Conservation (phyloP, 2,797 vertebrate genomes). For the Buceros bicornis region DNA sequence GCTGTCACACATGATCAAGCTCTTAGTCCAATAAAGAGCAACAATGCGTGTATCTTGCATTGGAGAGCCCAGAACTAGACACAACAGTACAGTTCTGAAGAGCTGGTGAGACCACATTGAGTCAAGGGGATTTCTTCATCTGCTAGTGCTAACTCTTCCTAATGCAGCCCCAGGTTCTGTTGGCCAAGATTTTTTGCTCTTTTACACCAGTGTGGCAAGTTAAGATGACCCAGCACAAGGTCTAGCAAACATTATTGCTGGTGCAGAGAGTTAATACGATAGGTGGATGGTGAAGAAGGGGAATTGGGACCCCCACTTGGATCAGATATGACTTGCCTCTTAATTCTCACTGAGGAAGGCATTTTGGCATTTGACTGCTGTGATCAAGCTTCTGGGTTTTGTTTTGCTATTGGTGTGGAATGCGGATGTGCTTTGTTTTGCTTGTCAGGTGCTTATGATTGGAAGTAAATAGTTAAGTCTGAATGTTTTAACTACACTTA, state of each 20-base stretch:
- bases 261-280: neutral
- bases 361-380: neutral
- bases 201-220: too few species aligned
- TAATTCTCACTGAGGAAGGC: neutral
- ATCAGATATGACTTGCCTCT: neutral
- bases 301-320: neutral
- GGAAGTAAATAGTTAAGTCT: neutral
- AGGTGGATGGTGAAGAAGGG: neutral
- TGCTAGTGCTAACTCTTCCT: neutral
- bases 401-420: neutral
- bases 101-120: neutral
- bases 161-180: neutral
- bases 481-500: neutral
- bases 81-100: neutral
- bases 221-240: neutral
- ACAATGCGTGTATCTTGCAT: neutral
- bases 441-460: neutral
- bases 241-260: neutral
- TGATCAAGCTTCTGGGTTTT: neutral
- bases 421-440: neutral
- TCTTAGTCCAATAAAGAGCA: too few species aligned
- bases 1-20: neutral
- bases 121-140: neutral
- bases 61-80: too few species aligned
- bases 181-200: neutral